Conservation (phyloP, 2,797 vertebrate genomes). For the Hozukius guyotensis region DNA sequence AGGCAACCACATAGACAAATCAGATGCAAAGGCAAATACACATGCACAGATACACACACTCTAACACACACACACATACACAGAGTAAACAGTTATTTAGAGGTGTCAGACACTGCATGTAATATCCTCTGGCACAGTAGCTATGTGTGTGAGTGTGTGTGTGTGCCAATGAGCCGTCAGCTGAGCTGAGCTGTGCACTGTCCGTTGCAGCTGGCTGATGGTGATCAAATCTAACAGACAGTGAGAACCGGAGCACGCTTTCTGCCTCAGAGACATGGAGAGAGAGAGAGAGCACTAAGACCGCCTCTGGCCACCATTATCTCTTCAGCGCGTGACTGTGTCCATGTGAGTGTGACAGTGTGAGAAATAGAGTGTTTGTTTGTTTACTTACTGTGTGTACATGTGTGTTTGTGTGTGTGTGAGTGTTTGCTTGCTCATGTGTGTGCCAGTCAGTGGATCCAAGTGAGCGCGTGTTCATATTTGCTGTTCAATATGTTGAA, state of each 20-base stretch:
- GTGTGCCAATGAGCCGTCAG: conserved; percentile 65
- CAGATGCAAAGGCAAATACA: conserved; percentile 40
- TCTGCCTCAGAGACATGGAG: conserved; percentile 68
- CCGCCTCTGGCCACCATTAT: conserved; percentile 81
- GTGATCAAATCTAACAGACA: conserved; percentile 83
- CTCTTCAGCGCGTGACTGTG: conserved; percentile 78
- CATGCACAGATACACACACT: conserved; percentile 28
- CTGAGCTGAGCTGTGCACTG: conserved; percentile 70
- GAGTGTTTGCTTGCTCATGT: conserved; percentile 53
- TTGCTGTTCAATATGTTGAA: conserved; percentile 75
- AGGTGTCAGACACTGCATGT: conserved; percentile 78
- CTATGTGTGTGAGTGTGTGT: conserved; percentile 32
- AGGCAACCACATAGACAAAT: conserved; percentile 32
- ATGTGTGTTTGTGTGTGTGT: conserved; percentile 14
- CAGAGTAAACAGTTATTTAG: conserved; percentile 80
- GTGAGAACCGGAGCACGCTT: conserved; percentile 71
- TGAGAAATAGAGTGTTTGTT: conserved; percentile 76
- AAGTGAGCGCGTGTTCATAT: conserved; percentile 64
- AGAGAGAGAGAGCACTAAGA: conserved; percentile 51
- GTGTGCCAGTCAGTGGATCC: conserved; percentile 63
- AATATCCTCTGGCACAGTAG: conserved; percentile 76
- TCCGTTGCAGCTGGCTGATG: conserved; percentile 77
- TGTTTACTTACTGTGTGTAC: conserved; percentile 64
- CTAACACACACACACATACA: conserved; percentile 37
- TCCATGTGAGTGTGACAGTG: conserved; percentile 79